These are phyloP conservation scores for Stegodyphus mimosarum DNA, from an alignment of 1,140 invertebrate species.

Conservation along the genomic window DNA sequence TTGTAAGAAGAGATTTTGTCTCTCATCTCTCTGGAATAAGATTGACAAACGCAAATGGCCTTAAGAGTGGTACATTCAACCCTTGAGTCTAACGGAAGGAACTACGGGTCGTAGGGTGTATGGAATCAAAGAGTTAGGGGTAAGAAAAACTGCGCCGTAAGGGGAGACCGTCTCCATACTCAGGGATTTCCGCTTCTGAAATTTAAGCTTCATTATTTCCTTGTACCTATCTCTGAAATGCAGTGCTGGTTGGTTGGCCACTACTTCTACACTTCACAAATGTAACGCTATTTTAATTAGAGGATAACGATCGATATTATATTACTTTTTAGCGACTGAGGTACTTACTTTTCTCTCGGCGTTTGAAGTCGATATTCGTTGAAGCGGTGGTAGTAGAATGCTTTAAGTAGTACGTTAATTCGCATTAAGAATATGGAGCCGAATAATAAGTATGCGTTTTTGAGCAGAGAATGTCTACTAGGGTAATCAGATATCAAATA, in stretches of 20 bases:
- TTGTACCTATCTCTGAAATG: not conserved
- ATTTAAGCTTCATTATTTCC: conserved; percentile 55
- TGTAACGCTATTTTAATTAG: conserved; percentile 39
- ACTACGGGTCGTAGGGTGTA: conserved; percentile 49
- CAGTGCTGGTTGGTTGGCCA: not conserved
- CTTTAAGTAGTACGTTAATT: too few relatives aligned
- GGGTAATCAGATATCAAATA: too few relatives aligned
- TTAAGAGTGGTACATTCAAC: conserved; percentile 56
- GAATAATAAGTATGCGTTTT: too few relatives aligned
- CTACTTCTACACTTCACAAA: too few relatives aligned
- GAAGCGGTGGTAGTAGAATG: too few relatives aligned
- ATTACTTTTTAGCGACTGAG: too few relatives aligned
- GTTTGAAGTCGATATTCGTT: too few relatives aligned
- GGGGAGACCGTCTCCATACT: conserved; percentile 41
- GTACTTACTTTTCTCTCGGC: too few relatives aligned
- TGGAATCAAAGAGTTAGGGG: conserved; percentile 54
- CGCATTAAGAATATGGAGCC: too few relatives aligned
- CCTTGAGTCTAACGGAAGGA: conserved; percentile 54
- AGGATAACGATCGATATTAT: conserved; percentile 22
- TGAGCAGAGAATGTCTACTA: too few relatives aligned
- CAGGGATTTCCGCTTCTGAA: conserved; percentile 57
- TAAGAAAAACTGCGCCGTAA: conserved; percentile 39
- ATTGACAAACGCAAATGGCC: conserved; percentile 58
- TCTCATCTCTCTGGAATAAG: conserved; percentile 2
- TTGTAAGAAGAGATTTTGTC: conserved; percentile 26